Base-by-base conservation (phyloP, 2,113 vertebrate species). In the Xiphophorus couchianus region DNA sequence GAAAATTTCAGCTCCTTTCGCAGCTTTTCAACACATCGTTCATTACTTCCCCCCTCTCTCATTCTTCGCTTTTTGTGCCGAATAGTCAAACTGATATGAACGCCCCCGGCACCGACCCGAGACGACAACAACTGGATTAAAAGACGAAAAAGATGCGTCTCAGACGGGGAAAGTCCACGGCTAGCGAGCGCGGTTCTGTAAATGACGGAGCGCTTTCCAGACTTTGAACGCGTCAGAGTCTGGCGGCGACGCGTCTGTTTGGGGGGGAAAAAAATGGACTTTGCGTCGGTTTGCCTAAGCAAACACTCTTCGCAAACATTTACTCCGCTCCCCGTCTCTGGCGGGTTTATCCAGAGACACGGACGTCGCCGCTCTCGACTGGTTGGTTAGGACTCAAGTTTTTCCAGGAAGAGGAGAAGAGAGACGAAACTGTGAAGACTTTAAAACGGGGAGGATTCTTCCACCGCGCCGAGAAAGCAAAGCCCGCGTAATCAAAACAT, bases 261-360 rank as follows among this genome's bases (percentile, higher is more conserved):
- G 76, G 2, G 35, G 10, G 10, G 35, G 7, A 1, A 11, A 88
- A 71, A 80, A 87, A 77, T 69, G 37, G 73, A 63, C 69, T 33
- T 66, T 61, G 73, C 77, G 8, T 76, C 33, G 22, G 70, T 77
- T 73, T 84, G 82, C 85, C 83, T 78, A 81, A 88, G 81, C 79
- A 87, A 90, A 84, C 87, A 85, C 31, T 7, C 65, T 71, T 77
- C 77, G 39, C 81, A 76, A 82, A 78, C 78, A 76, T 66, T 42
- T 82, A 78, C 74, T 73, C 65, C 9, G 48, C 80, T 77, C 86
- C 60, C 72, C 77, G 90, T 90, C 87, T 83, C 60, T 83, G 82
- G 84, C 76, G 70, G 71, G 27, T 70, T 75, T 0, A 42, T 84
- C 65, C 77, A 73, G 62, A 78, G 76, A 71, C 71, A 28, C n/a